Conservation (phyloP, 2,888 invertebrate species). For the Trisateles emortualis region DNA sequence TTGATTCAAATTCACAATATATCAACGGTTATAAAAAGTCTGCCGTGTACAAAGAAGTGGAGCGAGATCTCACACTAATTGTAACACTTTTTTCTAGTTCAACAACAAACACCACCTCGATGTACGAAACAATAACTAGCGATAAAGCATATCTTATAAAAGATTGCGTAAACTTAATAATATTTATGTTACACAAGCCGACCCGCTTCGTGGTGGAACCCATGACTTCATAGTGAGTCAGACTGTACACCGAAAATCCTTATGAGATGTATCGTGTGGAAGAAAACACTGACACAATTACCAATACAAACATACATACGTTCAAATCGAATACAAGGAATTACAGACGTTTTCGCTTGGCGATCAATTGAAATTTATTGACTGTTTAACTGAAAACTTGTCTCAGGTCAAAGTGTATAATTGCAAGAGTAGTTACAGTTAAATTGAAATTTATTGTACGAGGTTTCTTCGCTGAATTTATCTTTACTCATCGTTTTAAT, state of each 20-base stretch:
- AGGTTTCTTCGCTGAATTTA: conserved; percentile 18
- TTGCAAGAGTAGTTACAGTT: conserved; percentile 57
- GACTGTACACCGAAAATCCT: conserved; percentile 58
- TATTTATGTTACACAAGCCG: conserved; percentile 39
- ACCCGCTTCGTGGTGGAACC: conserved; percentile 37
- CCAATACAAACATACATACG: conserved; percentile 48
- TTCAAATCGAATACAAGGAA: conserved; percentile 54
- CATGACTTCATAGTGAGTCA: conserved; percentile 68
- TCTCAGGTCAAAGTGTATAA: conserved; percentile 61
- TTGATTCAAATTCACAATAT: conserved; percentile 26
- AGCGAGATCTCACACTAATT: conserved; percentile 35
- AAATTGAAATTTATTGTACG: conserved; percentile 54
- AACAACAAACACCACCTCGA: conserved; percentile 36
- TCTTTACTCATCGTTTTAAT: conserved; percentile 12
- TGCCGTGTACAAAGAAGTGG: conserved; percentile 22
- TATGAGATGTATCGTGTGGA: conserved; percentile 34
- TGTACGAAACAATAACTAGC: conserved; percentile 53
- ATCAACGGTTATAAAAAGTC: conserved; percentile 22
- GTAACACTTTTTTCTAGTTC: conserved; percentile 29
- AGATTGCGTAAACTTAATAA: conserved; percentile 54
- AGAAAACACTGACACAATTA: conserved; percentile 64
- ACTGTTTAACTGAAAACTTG: conserved; percentile 64
- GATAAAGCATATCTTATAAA: conserved; percentile 53
- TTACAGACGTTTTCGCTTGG: conserved; percentile 42
- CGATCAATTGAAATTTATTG: conserved; percentile 73